Percentiles rank a stretch among this genome's conserved stretches.
Evolutionary conservation across 2,797 vertebrate genomes (phyloP).

Genomic region (Myotis vivesi): DNA sequence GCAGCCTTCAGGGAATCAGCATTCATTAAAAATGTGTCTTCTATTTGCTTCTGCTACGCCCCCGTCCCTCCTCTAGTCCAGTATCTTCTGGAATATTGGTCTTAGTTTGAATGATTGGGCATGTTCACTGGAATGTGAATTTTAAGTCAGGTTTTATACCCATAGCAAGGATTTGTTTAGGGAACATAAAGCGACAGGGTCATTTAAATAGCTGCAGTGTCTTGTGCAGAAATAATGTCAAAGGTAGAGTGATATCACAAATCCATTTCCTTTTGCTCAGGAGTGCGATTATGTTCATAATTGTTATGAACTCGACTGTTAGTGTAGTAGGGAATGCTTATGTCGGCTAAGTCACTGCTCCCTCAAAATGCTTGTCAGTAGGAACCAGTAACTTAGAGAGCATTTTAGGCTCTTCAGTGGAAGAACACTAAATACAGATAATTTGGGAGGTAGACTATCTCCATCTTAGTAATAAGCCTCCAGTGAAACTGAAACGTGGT

Average conservation of each 20-base stretch:
- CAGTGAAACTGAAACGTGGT: not conserved
- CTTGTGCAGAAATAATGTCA: not conserved
- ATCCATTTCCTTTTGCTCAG: slow-evolving; percentile 27
- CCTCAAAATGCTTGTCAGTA: not conserved
- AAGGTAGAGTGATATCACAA: not conserved
- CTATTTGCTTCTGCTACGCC: not conserved
- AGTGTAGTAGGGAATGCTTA: not conserved
- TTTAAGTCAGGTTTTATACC: slow-evolving; percentile 1
- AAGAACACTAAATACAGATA: not conserved
- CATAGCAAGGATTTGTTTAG: not conserved
- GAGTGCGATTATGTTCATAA: not conserved
- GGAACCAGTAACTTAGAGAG: not conserved
- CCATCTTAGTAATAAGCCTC: not conserved
- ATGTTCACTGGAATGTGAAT: not conserved
- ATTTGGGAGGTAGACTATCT: not conserved
- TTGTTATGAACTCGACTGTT: not conserved
- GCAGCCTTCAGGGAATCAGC: not conserved
- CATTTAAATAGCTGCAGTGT: not conserved
- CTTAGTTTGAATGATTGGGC: slow-evolving; percentile 1
- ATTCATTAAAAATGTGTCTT: slow-evolving; percentile 28
- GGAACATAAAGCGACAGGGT: not conserved
- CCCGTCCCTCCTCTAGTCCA: not conserved
- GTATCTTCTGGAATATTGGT: slow-evolving; percentile 13
- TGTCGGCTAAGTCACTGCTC: not conserved
- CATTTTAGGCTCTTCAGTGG: not conserved